Percentiles rank a stretch among this genome's conserved stretches.
Evolutionary conservation across 2,797 vertebrate genomes (phyloP).

Genomic region (Tokudaia muenninki): DNA sequence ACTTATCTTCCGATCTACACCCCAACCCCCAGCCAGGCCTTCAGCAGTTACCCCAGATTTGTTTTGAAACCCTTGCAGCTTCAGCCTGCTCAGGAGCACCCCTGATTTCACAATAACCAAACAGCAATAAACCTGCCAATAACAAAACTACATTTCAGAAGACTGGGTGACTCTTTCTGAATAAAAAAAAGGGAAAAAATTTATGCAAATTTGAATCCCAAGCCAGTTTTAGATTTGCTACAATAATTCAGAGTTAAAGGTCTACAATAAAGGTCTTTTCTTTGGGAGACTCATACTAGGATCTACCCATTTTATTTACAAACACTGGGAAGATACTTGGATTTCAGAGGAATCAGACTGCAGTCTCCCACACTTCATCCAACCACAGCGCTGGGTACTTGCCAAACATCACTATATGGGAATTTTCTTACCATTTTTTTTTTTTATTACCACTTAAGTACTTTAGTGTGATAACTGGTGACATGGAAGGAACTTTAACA

Average conservation of each 20-base stretch:
- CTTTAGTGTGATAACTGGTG: background rate
- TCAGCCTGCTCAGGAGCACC: background rate
- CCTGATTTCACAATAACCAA: background rate
- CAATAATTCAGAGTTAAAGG: slow-evolving; percentile 16
- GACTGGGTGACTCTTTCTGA: background rate
- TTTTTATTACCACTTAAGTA: background rate
- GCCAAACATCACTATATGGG: background rate
- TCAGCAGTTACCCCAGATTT: background rate
- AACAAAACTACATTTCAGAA: background rate
- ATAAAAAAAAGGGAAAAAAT: background rate
- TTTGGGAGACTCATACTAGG: background rate
- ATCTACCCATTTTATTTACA: background rate
- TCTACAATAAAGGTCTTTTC: background rate
- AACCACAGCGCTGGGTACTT: background rate
- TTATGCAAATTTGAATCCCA: background rate
- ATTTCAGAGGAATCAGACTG: background rate
- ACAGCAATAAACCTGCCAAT: background rate
- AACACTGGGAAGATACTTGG: background rate
- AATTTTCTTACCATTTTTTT: background rate
- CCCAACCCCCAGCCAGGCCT: background rate
- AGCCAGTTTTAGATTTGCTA: slow-evolving; percentile 13
- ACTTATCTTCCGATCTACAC: background rate
- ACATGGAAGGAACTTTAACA: background rate
- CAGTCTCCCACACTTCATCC: background rate
- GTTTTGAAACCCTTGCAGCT: background rate